Base-by-base conservation (phyloP, 1,140 invertebrate genomes). In the Drosophila ironensis region DNA sequence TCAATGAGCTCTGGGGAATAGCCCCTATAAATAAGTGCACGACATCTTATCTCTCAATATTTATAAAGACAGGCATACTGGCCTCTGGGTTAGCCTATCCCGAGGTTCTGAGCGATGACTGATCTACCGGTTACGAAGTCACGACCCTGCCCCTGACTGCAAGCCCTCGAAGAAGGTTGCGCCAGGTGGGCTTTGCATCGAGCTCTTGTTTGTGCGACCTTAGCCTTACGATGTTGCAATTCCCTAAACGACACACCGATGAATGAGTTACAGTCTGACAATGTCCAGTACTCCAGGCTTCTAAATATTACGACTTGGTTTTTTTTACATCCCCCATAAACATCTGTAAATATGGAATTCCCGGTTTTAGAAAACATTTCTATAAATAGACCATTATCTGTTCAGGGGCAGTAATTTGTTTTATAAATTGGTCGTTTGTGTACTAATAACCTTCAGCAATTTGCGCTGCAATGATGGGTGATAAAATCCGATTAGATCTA, bases 401-500 rank as follows among this genome's bases (percentile, higher is more conserved):
- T 63, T 63, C 57, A 14, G 60, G 24, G 42, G 42, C 33, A n/a
- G 11, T 28, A 19, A 22, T 33, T 7, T 9, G 28, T 16, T 33
- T 35, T 6, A 17, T 45, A 17, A 28, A 37, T n/a, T 40, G 24
- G 20, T 2, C 19, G 11, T 6, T 42, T n/a, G 9, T 35, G 11
- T n/a, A n/a, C n/a, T n/a, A 24, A n/a, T 42, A 44, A 59, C 38
- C 53, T 37, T 48, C 4, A 16, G 3, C 8, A 28, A 40, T 47
- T 17, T 16, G n/a, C 19, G 3, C 11, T n/a, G 30, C 22, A 61
- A 60, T 27, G 9, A 28, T 46, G 54, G 25, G 12, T 22, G 54
- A 63, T 61, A 63, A 63, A 61, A 61, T 11, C 17, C 30, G 41
- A 63, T 61, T 22, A 63, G 54, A 61, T 38, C 42, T 35, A 12